Evolutionary conservation across 2,797 vertebrate genomes (phyloP), one percentile per base, ranked within the genome.

Genomic region (Coreius guichenoti): DNA sequence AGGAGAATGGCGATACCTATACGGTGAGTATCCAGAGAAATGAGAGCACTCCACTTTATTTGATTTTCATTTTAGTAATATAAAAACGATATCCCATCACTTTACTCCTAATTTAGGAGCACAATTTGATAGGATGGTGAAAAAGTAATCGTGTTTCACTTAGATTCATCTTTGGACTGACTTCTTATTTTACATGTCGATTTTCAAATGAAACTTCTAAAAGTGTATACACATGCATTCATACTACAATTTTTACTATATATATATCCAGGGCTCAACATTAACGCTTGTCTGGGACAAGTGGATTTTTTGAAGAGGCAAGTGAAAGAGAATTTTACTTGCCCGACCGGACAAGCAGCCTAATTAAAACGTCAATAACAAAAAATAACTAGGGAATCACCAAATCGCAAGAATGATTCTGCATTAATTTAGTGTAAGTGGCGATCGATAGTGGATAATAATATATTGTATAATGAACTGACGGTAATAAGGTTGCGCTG

Each of bases 81-180:
- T 82, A 43, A 81, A 82, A 88, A 86, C 58, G 74, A 83, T 80
- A 85, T 85, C 83, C 67, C 80, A 75, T 87, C 82, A 82, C 54
- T 67, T 68, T 70, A 80, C 72, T 82, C 74, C 84, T 84, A 86
- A 85, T 87, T 85, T 87, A 51, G 65, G 56, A 17, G 76, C 80
- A 58, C 49, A 80, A 83, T 86, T 70, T 31, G 49, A n/a, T 65
- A 29, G 83, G 78, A 58, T 80, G 65, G 80, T 51, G 17, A 49
- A 77, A 88, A 88, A 58, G 74, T 84, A 76, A 88, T 88, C 77
- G 80, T 69, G 76, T 82, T 88, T 87, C 87, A 89, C 87, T 89
- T 78, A 77, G 43, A 68, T 83, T 73, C 39, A 72, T 72, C 84
- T 80, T 76, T 39, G 11, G 31, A 56, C 56, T 86, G 51, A 63